Conservation (phyloP, 2,113 vertebrate species). For the Actinemys pallida region DNA sequence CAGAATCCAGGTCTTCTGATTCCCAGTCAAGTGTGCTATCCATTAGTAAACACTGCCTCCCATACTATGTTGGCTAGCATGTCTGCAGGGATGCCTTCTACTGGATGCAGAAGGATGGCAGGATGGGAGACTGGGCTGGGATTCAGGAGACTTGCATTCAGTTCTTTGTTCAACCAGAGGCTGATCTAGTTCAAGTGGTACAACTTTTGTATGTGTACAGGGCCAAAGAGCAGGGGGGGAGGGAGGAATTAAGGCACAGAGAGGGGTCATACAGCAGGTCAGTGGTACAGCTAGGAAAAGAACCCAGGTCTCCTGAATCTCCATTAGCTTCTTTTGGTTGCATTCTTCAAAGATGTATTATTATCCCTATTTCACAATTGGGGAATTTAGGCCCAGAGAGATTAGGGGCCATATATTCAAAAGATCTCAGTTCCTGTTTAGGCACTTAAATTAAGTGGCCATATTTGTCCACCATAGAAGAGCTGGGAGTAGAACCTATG, state of each 20-base stretch:
- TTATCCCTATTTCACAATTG: no score
- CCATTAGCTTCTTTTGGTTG: not conserved
- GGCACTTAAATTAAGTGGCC: no score
- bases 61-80: not conserved
- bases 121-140: no score
- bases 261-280: not conserved
- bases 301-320: not conserved
- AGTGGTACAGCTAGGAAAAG: not conserved
- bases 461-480: no score
- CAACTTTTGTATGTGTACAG: not conserved
- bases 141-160: no score
- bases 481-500: no score
- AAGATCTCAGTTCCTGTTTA: no score
- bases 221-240: not conserved
- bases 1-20: not conserved
- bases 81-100: not conserved
- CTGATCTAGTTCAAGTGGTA: no score
- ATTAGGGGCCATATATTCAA: no score
- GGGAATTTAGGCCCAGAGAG: no score
- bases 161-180: no score
- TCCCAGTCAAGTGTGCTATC: not conserved
- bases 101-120: not conserved
- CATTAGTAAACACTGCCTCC: not conserved
- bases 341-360: not conserved
- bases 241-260: not conserved